Percentiles rank a stretch among this genome's conserved stretches.
phyloP scores from a whole-genome alignment of 1,140 invertebrate species.

The Aphelinus atriplicis region DNA sequence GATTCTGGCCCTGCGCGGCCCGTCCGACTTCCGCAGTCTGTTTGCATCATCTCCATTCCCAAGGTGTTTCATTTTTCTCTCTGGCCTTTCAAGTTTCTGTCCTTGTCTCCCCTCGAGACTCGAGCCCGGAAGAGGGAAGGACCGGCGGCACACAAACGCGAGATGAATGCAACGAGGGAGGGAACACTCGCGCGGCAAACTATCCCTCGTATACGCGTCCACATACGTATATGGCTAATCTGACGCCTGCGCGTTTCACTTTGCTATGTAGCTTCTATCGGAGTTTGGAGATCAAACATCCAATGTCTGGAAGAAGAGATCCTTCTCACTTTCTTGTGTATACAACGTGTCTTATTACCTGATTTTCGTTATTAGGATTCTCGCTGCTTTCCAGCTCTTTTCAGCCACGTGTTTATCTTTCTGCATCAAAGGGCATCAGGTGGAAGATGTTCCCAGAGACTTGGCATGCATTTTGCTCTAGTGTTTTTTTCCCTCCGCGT shows the following conservation, averaged over 20 bases:
- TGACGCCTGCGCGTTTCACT: conserved; percentile 2
- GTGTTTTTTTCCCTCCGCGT: too few species aligned
- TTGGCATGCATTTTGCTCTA: too few species aligned
- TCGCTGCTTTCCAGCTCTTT: too few species aligned
- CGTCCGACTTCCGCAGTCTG: conserved; percentile 40
- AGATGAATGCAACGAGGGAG: background rate
- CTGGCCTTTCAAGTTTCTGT: background rate
- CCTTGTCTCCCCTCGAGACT: too few species aligned
- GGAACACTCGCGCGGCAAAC: background rate
- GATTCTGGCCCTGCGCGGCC: background rate
- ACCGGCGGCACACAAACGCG: background rate
- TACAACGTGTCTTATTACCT: conserved; percentile 9
- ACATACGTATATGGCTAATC: conserved; percentile 2
- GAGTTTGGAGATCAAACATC: conserved; percentile 12
- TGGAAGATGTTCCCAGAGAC: too few species aligned
- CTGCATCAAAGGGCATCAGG: too few species aligned
- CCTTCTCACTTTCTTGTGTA: conserved; percentile 2
- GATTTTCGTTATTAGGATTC: conserved; percentile 11
- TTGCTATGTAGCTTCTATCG: background rate
- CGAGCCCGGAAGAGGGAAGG: background rate
- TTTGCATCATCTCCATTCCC: conserved; percentile 27
- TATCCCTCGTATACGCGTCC: background rate
- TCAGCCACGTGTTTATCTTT: background rate
- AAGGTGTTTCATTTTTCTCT: conserved; percentile 4
- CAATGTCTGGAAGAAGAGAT: background rate